Conservation (phyloP, 2,113 vertebrate genomes). For the Balaenoptera acutorostrata region DNA sequence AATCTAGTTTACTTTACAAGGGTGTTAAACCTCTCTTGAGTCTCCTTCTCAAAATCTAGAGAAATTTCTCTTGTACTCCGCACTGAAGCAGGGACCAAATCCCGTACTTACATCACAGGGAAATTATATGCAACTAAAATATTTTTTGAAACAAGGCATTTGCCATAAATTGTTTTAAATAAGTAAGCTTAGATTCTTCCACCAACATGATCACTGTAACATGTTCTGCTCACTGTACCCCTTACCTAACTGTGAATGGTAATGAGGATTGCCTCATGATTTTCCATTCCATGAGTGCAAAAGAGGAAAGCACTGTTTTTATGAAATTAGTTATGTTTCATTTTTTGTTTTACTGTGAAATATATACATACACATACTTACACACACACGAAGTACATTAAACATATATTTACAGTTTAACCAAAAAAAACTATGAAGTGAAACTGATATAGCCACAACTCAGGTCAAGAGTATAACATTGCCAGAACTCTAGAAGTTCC, state of each 20-base stretch:
- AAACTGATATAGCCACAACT: neutral
- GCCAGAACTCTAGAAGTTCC: neutral
- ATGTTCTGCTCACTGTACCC: accelerated
- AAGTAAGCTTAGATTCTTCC: neutral
- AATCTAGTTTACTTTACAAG: neutral
- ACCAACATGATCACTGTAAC: neutral
- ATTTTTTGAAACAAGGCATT: neutral
- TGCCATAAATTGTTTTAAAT: neutral
- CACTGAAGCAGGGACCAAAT: neutral
- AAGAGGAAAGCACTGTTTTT: neutral
- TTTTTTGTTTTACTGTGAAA: neutral
- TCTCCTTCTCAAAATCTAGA: neutral
- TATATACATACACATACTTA: no score
- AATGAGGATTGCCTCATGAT: neutral
- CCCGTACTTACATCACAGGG: neutral
- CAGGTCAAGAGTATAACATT: neutral
- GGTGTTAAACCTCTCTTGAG: neutral
- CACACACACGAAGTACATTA: neutral
- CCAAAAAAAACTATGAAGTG: neutral
- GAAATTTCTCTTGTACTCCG: neutral
- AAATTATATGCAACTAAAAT: neutral
- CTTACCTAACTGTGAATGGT: neutral
- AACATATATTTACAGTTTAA: neutral
- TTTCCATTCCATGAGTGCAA: neutral
- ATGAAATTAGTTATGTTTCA: neutral